Evolutionary conservation across 2,888 invertebrate genomes (phyloP).

Genomic region (Hypomecis punctinalis): DNA sequence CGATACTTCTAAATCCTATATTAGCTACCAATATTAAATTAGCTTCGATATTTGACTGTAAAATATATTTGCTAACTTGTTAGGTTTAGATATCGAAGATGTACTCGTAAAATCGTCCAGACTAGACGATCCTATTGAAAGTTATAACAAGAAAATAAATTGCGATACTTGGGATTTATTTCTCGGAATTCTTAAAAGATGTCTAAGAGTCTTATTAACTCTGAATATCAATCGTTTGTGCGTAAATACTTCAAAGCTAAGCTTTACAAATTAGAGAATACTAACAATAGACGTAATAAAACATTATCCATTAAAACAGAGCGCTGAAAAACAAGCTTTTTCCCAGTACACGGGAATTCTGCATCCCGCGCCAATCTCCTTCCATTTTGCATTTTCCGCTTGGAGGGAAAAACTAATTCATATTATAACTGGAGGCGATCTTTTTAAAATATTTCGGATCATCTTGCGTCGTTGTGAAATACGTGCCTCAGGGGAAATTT

Average conservation of each 20-base stretch:
- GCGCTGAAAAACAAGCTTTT: conserved; percentile 10
- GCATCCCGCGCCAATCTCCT: conserved; percentile 11
- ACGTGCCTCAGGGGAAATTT: conserved; percentile 79
- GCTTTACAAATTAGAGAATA: background rate
- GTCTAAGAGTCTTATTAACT: background rate
- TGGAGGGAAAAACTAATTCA: conserved; percentile 47
- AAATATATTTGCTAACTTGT: conserved; percentile 21
- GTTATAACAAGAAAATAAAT: background rate
- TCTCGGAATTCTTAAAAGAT: background rate
- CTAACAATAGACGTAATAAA: no score
- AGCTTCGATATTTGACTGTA: conserved; percentile 26
- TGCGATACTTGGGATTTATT: background rate
- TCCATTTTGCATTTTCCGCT: conserved; percentile 42
- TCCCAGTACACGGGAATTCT: conserved; percentile 13
- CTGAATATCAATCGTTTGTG: background rate
- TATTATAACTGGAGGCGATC: conserved; percentile 47
- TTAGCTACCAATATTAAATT: conserved; percentile 31
- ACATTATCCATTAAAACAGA: background rate
- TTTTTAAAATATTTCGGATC: conserved; percentile 68
- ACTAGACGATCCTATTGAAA: conserved; percentile 15
- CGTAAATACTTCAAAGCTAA: no score
- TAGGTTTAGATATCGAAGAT: conserved; percentile 13
- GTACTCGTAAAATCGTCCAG: background rate
- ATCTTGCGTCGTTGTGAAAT: conserved; percentile 69
- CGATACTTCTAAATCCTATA: conserved; percentile 35